Conservation (phyloP, 37 sponge, comb jelly and placozoan species). For the Spongilla lacustris region DNA sequence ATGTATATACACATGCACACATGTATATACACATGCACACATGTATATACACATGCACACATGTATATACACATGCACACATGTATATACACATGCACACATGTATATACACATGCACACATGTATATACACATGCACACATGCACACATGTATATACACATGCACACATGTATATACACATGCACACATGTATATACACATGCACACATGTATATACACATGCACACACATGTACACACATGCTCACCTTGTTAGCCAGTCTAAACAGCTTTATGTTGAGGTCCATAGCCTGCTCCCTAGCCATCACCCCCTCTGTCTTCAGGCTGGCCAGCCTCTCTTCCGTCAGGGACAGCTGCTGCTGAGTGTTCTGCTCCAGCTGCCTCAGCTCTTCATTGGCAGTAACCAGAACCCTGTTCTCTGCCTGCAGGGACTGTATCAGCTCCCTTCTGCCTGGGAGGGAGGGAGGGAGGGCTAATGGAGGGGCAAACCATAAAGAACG, state of each 20-base stretch:
- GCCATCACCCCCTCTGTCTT: background rate
- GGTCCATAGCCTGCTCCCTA: background rate
- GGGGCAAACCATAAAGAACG: no score
- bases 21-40: background rate
- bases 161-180: constrained; percentile 14
- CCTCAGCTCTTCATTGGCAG: constrained; percentile 10
- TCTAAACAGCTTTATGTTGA: constrained; percentile 15
- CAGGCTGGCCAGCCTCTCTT: constrained; percentile 13
- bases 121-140: no score
- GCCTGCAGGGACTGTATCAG: constrained; percentile 8
- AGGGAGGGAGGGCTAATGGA: background rate
- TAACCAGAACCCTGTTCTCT: constrained; percentile 1
- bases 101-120: no score
- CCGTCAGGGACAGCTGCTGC: constrained; percentile 8
- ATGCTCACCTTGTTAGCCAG: constrained; percentile 13
- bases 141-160: constrained; percentile 1
- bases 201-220: constrained; percentile 15
- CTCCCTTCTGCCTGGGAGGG: constrained; percentile 8
- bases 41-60: background rate
- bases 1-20: background rate
- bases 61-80: background rate
- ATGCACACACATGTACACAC: constrained; percentile 23
- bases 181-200: constrained; percentile 5
- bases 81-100: no score
- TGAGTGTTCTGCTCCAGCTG: constrained; percentile 17